phyloP scores from a whole-genome alignment of 2,113 vertebrate species.

The Murina feae region DNA sequence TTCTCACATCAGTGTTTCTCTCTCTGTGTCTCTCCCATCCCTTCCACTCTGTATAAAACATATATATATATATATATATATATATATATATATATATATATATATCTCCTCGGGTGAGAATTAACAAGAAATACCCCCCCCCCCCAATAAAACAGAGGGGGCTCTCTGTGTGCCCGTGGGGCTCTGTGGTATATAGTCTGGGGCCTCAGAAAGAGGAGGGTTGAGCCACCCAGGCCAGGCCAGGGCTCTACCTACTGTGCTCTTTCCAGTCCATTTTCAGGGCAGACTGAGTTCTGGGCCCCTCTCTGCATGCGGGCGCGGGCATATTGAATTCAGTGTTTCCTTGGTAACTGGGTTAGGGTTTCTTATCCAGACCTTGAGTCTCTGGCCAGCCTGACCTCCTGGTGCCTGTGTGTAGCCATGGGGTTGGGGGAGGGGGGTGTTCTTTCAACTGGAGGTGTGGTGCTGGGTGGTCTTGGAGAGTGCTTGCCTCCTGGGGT shows the following conservation, averaged over 20 bases:
- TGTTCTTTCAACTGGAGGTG: not conserved
- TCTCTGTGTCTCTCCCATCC: too few species aligned
- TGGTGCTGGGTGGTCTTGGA: not conserved
- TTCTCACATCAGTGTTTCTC: too few species aligned
- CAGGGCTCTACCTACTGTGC: not conserved
- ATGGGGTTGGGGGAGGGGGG: not conserved
- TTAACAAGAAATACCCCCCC: too few species aligned
- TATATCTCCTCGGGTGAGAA: too few species aligned
- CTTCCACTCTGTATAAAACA: too few species aligned
- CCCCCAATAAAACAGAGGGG: too few species aligned
- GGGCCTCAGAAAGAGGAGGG: not conserved
- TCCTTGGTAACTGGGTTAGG: constrained; percentile 6
- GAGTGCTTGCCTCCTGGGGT: not conserved
- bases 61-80: too few species aligned
- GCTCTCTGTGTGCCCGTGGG: not conserved
- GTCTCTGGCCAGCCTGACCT: not conserved
- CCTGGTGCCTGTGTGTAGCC: not conserved
- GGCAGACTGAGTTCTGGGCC: not conserved
- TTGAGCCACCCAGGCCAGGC: rapidly evolving
- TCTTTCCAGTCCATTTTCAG: not conserved
- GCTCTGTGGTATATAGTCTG: not conserved
- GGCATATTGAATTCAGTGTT: not conserved
- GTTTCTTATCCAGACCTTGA: not conserved
- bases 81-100: too few species aligned
- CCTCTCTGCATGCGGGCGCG: rapidly evolving